Percentiles rank a stretch among this genome's conserved stretches.
phyloP scores from a whole-genome alignment of 2,888 invertebrate genomes.

The Bedellia somnulentella region DNA sequence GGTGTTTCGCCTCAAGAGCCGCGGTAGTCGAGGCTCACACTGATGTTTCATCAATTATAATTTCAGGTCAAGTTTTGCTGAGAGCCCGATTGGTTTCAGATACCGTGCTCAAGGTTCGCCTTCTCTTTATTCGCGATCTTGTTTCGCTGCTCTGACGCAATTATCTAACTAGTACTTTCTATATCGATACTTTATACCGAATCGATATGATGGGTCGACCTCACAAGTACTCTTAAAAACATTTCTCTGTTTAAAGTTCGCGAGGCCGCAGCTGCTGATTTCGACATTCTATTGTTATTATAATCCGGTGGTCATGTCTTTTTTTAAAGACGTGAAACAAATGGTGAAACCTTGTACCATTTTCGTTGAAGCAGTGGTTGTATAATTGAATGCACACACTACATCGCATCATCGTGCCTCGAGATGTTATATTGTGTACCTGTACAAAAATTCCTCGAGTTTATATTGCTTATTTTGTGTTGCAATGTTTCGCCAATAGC shows the following conservation, averaged over 20 bases:
- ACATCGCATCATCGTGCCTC: background rate
- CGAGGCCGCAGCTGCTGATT: constrained; percentile 20
- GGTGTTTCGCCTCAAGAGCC: too few relatives aligned
- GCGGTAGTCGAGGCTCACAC: too few relatives aligned
- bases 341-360: constrained; percentile 5
- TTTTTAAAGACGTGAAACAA: constrained; percentile 3
- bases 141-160: constrained; percentile 56
- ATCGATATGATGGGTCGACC: constrained; percentile 46
- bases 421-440: too few relatives aligned
- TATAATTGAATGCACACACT: background rate
- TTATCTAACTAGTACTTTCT: too few relatives aligned
- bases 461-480: too few relatives aligned
- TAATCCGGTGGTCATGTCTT: constrained; percentile 1
- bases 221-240: constrained; percentile 34
- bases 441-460: too few relatives aligned
- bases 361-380: background rate
- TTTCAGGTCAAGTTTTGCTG: constrained; percentile 56
- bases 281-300: constrained; percentile 13
- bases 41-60: constrained; percentile 40
- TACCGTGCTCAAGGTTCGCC: constrained; percentile 54
- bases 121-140: constrained; percentile 59
- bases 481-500: constrained; percentile 38
- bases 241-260: constrained; percentile 28
- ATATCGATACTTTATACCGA: too few relatives aligned
- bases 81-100: constrained; percentile 56